Conservation (phyloP, 37 sponge, comb jelly and placozoan genomes). For the Theonella swinhoei region DNA sequence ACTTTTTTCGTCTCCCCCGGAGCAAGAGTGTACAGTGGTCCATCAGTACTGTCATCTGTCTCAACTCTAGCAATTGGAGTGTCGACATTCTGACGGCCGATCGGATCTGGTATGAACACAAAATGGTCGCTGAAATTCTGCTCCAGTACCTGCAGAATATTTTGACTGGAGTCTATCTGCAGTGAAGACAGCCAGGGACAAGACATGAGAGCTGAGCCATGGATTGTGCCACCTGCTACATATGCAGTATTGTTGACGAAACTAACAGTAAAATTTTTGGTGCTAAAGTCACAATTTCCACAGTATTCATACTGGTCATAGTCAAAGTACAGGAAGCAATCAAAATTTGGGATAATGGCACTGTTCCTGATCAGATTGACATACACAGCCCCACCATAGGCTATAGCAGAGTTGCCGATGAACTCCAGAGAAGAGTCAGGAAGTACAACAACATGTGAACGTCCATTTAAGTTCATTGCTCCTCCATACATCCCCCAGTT, state of each 20-base stretch:
- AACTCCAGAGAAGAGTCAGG: conserved; percentile 6
- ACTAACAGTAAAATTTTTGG: neutral
- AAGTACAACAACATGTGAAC: conserved; percentile 2
- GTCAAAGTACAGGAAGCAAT: conserved; percentile 43
- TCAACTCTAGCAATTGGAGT: neutral
- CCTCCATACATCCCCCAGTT: conserved; percentile 41
- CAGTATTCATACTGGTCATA: conserved; percentile 23
- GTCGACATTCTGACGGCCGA: neutral
- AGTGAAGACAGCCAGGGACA: conserved; percentile 40
- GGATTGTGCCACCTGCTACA: conserved; percentile 19
- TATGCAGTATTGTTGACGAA: conserved; percentile 27
- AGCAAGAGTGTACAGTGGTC: neutral
- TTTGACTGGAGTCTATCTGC: neutral
- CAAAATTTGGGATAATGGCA: neutral
- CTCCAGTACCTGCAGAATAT: neutral
- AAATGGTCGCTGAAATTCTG: neutral
- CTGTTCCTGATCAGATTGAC: neutral
- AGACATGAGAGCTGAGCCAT: conserved; percentile 33
- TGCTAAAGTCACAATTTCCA: neutral
- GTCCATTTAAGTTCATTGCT: neutral
- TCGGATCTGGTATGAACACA: conserved; percentile 1
- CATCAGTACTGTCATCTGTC: neutral
- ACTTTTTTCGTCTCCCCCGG: conserved; percentile 1
- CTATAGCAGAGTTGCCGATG: conserved; percentile 5
- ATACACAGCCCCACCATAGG: conserved; percentile 46